Conservation (phyloP, 1,140 invertebrate genomes). For the Drosophila ercepeae region DNA sequence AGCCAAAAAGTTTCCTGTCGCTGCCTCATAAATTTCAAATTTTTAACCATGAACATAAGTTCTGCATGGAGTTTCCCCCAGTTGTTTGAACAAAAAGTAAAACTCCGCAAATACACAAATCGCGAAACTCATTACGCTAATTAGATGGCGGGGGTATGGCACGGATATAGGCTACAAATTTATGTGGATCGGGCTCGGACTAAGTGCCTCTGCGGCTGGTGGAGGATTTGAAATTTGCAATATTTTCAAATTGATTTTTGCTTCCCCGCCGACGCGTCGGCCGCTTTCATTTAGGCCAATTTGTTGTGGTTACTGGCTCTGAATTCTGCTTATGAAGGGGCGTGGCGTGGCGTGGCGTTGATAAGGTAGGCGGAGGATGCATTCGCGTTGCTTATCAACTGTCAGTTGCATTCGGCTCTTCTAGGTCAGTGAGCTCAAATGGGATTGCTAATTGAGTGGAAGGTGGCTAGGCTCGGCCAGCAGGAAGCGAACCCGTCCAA, state of each 20-base stretch:
- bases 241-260: slow-evolving; percentile 67
- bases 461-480: slow-evolving; percentile 6
- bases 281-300: slow-evolving; percentile 63
- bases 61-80: slow-evolving; percentile 32
- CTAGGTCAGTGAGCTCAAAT: slow-evolving; percentile 50
- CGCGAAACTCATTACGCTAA: slow-evolving; percentile 75
- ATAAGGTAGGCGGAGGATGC: background rate
- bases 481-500: slow-evolving; percentile 20
- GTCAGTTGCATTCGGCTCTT: slow-evolving; percentile 54
- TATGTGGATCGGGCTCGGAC: slow-evolving; percentile 27
- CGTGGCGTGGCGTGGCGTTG: background rate
- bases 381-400: slow-evolving; percentile 47
- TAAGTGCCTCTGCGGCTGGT: slow-evolving; percentile 41
- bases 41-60: slow-evolving; percentile 69
- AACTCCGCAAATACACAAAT: slow-evolving; percentile 57
- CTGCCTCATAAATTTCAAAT: slow-evolving; percentile 72
- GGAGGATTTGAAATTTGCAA: slow-evolving; percentile 52
- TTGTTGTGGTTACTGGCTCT: slow-evolving; percentile 30
- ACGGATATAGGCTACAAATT: slow-evolving; percentile 35
- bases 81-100: slow-evolving; percentile 31
- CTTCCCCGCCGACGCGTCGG: slow-evolving; percentile 18
- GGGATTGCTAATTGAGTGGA: slow-evolving; percentile 52
- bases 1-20: slow-evolving; percentile 54
- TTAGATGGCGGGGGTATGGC: slow-evolving; percentile 37
- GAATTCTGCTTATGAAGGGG: background rate